Percentiles rank a stretch among this genome's conserved stretches.
phyloP scores from a whole-genome alignment of 2,113 vertebrate genomes.

The Pantherophis guttatus region DNA sequence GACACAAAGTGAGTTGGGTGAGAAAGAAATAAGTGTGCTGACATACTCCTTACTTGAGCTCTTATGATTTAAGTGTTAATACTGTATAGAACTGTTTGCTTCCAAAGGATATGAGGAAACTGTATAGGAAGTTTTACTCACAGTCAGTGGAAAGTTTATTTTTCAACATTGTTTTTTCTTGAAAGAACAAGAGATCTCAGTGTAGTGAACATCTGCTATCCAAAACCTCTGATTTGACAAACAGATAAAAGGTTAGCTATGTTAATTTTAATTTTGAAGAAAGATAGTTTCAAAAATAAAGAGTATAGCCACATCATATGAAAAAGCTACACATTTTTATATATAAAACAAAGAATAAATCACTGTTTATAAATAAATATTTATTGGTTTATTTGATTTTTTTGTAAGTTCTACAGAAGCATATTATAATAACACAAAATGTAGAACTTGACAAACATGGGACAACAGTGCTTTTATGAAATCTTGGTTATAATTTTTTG shows the following conservation, averaged over 20 bases:
- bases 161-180: background rate
- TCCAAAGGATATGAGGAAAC: background rate
- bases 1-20: background rate
- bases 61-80: background rate
- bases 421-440: background rate
- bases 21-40: background rate
- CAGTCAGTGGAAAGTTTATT: background rate
- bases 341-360: slow-evolving; percentile 48
- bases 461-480: background rate
- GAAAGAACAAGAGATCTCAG: background rate
- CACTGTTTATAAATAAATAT: background rate
- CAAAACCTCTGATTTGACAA: too few species aligned
- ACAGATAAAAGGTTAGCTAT: background rate
- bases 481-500: background rate
- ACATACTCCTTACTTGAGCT: background rate
- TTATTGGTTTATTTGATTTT: slow-evolving; percentile 36
- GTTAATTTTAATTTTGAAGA: background rate
- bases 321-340: slow-evolving; percentile 37
- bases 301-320: background rate
- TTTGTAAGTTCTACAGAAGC: slow-evolving; percentile 48
- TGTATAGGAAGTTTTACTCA: background rate
- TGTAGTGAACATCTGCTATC: background rate
- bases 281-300: background rate
- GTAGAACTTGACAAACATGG: background rate
- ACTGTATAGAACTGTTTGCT: background rate